Conservation (phyloP, 1,140 invertebrate species). For the Brachionus koreanus region DNA sequence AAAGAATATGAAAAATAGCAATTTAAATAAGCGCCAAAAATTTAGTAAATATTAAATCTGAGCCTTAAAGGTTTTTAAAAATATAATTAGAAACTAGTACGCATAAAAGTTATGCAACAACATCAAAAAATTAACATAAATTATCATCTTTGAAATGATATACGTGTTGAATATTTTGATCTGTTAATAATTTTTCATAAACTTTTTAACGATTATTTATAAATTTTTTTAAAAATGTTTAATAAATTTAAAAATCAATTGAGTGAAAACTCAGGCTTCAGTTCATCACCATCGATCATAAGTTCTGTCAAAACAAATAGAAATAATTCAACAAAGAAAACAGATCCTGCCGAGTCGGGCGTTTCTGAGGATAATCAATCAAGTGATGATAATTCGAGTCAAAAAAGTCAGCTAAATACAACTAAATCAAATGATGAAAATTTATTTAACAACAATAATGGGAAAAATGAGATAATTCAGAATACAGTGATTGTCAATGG, state of each 20-base stretch:
- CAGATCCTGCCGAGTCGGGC: neutral
- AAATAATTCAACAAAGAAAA: neutral
- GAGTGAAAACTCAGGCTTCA: neutral
- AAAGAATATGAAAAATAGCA: no score
- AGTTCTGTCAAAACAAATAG: neutral
- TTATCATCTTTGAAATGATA: neutral
- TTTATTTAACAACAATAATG: neutral
- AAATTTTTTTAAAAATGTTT: constrained; percentile 27
- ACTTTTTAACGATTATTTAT: neutral
- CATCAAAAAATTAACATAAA: neutral
- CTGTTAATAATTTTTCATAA: neutral
- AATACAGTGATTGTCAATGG: neutral
- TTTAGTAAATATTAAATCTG: neutral
- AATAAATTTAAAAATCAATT: constrained; percentile 16
- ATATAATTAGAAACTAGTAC: no score
- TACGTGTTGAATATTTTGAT: constrained; percentile 5
- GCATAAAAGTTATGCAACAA: neutral
- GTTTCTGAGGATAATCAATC: constrained; percentile 20
- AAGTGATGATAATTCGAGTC: constrained; percentile 18
- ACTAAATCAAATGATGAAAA: neutral
- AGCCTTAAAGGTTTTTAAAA: no score
- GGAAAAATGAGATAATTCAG: neutral
- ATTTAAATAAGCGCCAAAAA: no score
- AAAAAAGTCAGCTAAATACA: neutral
- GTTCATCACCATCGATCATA: neutral